Base-by-base conservation (phyloP, 2,888 invertebrate species). In the Hyppa rectilinea region DNA sequence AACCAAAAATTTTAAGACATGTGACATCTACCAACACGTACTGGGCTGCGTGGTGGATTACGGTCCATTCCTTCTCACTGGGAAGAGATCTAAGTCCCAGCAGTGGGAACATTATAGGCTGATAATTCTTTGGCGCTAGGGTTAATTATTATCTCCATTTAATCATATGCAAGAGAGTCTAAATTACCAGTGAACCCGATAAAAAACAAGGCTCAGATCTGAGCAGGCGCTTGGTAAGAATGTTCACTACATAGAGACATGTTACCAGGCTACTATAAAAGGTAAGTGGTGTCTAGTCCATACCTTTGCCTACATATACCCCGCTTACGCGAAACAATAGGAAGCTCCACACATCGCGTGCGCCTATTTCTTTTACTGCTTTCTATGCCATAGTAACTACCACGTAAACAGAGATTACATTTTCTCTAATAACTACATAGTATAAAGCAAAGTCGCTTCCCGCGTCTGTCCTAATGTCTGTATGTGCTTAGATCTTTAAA, bases 281-380 rank as follows among this genome's bases (percentile, higher is more conserved):
- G 45, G 9, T 50, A 56, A 65, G 55, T 49, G 29, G 20, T 74
- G 56, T 72, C 50, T 70, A 29, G 4, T 36, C 50, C 31, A 38
- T 34, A 56, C 26, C 66, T 74, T 56, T 66, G 66, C 50, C 23
- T 61, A 29, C 29, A 34, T 40, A 23, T 17, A 69, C 38, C 29
- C 12, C n/a, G 45, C 45, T 58, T 29, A 38, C 26, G 5, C 20
- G 38, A 60, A 23, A 76, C 70, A 74, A 75, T 70, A 50, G 61
- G 56, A 70, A 76, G 34, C 59, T 55, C 58, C 43, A 58, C 29
- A 77, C 75, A 58, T 75, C 55, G 75, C 71, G 71, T 70, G 77
- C 40, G 31, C 29, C 34, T 61, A 34, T 69, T 56, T 56, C 59
- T 58, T 70, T 74, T 52, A 47, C 50, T 34, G 34, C 9, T 61